Conservation (phyloP, 1,140 invertebrate species). For the Euschistus heros region DNA sequence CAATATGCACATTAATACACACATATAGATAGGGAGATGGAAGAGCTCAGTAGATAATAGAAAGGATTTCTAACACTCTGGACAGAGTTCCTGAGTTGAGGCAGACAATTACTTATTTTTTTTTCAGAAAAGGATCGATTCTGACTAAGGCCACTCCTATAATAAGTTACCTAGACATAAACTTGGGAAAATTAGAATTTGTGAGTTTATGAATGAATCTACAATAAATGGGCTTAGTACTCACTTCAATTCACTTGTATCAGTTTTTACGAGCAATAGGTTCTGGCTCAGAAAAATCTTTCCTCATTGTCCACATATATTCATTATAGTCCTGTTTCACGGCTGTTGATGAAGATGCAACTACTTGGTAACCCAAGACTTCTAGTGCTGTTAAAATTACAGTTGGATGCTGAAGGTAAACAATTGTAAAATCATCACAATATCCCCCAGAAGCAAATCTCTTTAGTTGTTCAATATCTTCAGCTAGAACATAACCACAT, state of each 20-base stretch:
- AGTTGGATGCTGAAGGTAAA: constrained; percentile 74
- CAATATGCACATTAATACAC: too few relatives aligned
- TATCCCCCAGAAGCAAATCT: constrained; percentile 70
- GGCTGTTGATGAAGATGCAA: constrained; percentile 69
- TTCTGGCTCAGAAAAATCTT: constrained; percentile 73
- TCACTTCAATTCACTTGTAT: not conserved
- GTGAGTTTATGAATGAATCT: too few relatives aligned
- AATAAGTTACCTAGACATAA: too few relatives aligned
- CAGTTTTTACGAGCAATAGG: constrained; percentile 29
- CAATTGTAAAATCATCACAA: constrained; percentile 65
- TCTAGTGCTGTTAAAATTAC: constrained; percentile 73
- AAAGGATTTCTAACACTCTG: too few relatives aligned
- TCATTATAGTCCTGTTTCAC: constrained; percentile 80
- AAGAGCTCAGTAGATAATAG: too few relatives aligned
- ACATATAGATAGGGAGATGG: too few relatives aligned
- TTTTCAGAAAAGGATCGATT: too few relatives aligned
- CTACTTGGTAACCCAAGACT: constrained; percentile 74
- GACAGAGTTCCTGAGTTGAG: too few relatives aligned
- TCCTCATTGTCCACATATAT: constrained; percentile 86
- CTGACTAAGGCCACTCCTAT: too few relatives aligned
- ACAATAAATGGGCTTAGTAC: too few relatives aligned
- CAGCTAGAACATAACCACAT: constrained; percentile 46
- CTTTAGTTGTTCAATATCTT: constrained; percentile 66
- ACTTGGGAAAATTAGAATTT: too few relatives aligned
- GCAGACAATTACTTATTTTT: too few relatives aligned